Percentiles rank a stretch among this genome's conserved stretches.
phyloP scores from a whole-genome alignment of 2,797 vertebrate species.

The Lutjanus campechanus region DNA sequence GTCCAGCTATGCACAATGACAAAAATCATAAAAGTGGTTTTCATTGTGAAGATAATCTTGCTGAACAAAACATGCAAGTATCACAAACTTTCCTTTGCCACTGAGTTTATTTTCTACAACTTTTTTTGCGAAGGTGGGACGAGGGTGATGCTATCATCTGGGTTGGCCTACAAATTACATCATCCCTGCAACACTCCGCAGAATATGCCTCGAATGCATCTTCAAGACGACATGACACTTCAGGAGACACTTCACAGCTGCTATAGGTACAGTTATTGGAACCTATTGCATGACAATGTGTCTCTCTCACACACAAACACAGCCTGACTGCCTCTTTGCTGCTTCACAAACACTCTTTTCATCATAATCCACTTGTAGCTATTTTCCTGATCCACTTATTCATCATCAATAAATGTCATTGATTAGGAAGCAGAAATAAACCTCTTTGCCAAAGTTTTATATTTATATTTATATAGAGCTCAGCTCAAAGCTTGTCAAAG shows the following conservation, averaged over 20 bases:
- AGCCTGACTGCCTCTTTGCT: slow-evolving; percentile 18
- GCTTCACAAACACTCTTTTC: slow-evolving; percentile 41
- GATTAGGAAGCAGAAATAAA: slow-evolving; percentile 50
- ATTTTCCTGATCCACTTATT: slow-evolving; percentile 48
- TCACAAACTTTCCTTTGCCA: too few species aligned
- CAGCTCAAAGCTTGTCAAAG: slow-evolving; percentile 42
- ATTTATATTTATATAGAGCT: neutral
- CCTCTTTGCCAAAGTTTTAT: slow-evolving; percentile 45
- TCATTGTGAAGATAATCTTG: too few species aligned
- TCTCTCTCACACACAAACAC: slow-evolving; percentile 12
- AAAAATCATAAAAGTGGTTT: too few species aligned
- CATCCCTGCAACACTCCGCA: neutral
- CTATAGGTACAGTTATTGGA: neutral
- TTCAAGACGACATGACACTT: neutral
- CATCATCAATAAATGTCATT: slow-evolving; percentile 52
- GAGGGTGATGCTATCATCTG: too few species aligned
- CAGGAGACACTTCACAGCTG: neutral
- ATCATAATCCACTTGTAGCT: slow-evolving; percentile 49
- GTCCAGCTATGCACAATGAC: too few species aligned
- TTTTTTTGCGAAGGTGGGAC: too few species aligned
- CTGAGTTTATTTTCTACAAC: too few species aligned
- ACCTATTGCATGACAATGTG: neutral
- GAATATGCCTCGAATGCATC: neutral
- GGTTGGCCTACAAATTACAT: too few species aligned
- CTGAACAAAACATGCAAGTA: too few species aligned